phyloP scores from a whole-genome alignment of 2,797 vertebrate species.

The Crocodylus rhombifer region DNA sequence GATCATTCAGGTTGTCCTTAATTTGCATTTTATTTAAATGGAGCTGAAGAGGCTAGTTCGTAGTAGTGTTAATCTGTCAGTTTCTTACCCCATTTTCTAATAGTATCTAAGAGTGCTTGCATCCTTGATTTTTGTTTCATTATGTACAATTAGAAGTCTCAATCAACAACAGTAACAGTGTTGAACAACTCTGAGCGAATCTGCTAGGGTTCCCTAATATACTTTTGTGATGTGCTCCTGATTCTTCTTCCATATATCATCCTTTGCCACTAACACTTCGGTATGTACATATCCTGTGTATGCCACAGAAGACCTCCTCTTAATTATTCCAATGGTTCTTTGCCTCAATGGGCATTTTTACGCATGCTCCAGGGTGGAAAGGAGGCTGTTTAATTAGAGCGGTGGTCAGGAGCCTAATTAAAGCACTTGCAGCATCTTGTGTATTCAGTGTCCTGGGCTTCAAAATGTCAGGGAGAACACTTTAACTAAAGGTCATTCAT shows the following conservation, averaged over 20 bases:
- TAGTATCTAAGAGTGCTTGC: too few relatives aligned
- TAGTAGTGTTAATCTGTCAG: background rate
- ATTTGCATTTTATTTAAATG: conserved; percentile 26
- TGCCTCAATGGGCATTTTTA: background rate
- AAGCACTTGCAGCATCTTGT: too few relatives aligned
- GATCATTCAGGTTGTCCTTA: conserved; percentile 12
- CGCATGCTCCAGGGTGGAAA: too few relatives aligned
- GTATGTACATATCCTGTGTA: background rate
- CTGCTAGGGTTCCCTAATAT: background rate
- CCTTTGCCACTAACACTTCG: background rate
- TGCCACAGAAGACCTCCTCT: background rate
- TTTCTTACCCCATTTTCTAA: background rate
- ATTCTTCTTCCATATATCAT: background rate
- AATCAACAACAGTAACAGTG: background rate
- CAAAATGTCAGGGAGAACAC: too few relatives aligned
- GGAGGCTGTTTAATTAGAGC: too few relatives aligned
- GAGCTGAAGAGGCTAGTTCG: conserved; percentile 18
- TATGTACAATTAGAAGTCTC: background rate
- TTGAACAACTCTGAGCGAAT: background rate
- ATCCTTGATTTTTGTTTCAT: background rate
- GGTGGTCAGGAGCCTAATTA: too few relatives aligned
- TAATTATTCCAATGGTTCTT: background rate
- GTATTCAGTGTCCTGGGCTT: too few relatives aligned
- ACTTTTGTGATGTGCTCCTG: background rate
- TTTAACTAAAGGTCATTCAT: too few relatives aligned